A percentile compares a stretch with the other conserved stretches of the same genome.
Conservation (phyloP, 2,113 vertebrate genomes). For the Gobio gobio region DNA sequence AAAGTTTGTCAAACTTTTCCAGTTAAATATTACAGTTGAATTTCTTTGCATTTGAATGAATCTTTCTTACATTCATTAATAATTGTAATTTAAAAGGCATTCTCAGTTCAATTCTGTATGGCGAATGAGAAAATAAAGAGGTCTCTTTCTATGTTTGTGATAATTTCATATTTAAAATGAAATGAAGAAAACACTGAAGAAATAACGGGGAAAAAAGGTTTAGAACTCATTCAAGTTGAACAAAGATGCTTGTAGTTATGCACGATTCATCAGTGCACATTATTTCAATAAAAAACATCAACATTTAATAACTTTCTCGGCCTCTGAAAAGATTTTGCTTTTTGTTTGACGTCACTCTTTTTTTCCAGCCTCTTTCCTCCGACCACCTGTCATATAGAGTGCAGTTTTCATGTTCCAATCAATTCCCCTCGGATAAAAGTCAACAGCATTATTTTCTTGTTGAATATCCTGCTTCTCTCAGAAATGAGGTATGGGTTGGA, state of each 20-base stretch:
- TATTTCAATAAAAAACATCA: background rate
- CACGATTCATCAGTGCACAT: background rate
- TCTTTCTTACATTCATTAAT: background rate
- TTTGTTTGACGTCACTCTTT: background rate
- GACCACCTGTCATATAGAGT: conserved; percentile 20
- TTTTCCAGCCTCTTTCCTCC: background rate
- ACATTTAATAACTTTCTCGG: background rate
- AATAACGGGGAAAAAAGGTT: background rate
- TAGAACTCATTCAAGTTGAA: background rate
- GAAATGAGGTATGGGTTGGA: background rate
- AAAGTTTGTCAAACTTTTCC: background rate
- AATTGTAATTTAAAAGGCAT: background rate
- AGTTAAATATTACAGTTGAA: background rate
- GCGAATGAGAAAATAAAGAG: background rate
- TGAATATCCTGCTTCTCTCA: background rate
- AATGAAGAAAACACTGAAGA: background rate
- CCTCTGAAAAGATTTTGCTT: background rate
- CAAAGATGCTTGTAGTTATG: background rate
- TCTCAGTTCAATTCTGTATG: background rate
- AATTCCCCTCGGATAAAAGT: background rate
- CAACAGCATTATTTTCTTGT: background rate
- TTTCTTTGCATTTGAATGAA: background rate
- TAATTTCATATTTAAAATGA: background rate
- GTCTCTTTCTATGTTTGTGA: background rate
- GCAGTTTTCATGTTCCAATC: background rate